Conservation (phyloP, 2,797 vertebrate genomes). For the Poecile montanus region DNA sequence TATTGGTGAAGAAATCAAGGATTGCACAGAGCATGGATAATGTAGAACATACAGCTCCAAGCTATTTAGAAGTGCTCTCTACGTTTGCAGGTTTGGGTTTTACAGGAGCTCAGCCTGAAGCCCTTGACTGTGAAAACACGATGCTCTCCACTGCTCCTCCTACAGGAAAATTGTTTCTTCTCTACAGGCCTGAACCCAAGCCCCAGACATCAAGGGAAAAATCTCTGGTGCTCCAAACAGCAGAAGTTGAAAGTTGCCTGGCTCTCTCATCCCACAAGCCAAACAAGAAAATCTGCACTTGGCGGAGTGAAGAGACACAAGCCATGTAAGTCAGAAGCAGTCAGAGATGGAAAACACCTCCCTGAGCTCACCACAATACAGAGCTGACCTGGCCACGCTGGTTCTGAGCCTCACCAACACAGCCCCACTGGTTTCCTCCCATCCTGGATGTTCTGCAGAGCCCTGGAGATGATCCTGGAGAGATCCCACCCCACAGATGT, state of each 20-base stretch:
- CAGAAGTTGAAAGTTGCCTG: background rate
- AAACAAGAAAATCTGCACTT: background rate
- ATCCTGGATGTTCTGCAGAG: background rate
- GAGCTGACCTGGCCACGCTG: background rate
- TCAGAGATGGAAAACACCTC: background rate
- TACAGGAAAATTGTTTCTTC: constrained; percentile 14
- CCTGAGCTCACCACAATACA: background rate
- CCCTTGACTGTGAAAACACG: background rate
- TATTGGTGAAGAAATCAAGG: background rate
- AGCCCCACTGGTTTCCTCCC: background rate
- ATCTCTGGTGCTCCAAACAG: background rate
- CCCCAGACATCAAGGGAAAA: background rate
- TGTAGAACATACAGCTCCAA: constrained; percentile 33
- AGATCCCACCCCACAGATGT: background rate
- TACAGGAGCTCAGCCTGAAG: background rate
- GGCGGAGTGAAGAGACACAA: background rate
- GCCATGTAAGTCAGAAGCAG: rapidly evolving
- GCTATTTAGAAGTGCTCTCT: constrained; percentile 36
- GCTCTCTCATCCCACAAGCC: background rate
- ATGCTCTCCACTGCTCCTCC: constrained; percentile 35
- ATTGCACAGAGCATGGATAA: background rate
- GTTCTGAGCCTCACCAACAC: background rate
- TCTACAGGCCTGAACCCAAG: background rate
- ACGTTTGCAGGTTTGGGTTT: constrained; percentile 2
- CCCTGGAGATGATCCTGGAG: background rate